phyloP scores from a whole-genome alignment of 2,888 invertebrate genomes.

The Drosophila buzzatii region DNA sequence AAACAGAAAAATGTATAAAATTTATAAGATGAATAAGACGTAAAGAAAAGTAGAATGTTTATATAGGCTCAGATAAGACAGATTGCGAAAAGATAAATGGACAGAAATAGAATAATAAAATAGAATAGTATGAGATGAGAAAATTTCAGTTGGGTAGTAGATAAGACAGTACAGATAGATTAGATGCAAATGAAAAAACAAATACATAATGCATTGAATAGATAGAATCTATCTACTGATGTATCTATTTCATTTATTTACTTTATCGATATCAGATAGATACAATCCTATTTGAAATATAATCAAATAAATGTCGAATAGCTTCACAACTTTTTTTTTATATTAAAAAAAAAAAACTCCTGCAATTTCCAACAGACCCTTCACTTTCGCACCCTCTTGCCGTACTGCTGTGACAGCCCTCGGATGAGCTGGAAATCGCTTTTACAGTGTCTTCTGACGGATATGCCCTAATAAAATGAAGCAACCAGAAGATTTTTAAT shows the following conservation, averaged over 20 bases:
- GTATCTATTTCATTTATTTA: background rate
- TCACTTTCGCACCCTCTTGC: background rate
- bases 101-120: background rate
- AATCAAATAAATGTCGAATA: background rate
- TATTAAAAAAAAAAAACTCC: background rate
- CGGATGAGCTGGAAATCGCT: constrained; percentile 21
- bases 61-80: no score
- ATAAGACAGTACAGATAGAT: background rate
- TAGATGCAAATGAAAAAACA: no score
- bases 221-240: background rate
- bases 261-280: background rate
- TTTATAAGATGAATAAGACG: no score
- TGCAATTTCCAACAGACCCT: background rate
- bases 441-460: constrained; percentile 56
- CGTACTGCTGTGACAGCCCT: constrained; percentile 37
- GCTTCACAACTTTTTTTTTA: background rate
- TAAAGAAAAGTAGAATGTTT: no score
- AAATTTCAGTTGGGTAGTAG: no score
- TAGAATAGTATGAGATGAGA: no score
- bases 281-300: background rate
- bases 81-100: no score
- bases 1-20: no score
- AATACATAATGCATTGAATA: no score
- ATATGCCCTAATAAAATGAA: constrained; percentile 74
- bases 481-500: constrained; percentile 80